Conservation (phyloP, 1,140 invertebrate species). For the Temnothorax longispinosus region DNA sequence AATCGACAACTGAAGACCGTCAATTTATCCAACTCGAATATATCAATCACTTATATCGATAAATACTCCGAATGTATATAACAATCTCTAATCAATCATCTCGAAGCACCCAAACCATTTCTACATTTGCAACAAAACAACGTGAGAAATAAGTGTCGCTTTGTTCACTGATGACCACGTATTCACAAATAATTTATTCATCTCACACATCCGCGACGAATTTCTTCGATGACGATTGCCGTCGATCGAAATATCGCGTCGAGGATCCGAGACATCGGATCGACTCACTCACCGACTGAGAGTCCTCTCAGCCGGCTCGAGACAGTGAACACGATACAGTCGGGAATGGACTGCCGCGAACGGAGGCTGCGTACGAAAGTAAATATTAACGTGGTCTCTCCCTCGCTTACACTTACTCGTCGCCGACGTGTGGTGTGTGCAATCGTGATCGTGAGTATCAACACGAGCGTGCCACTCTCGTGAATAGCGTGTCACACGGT, state of each 20-base stretch:
- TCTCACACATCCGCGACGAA: not conserved
- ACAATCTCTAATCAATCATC: not conserved
- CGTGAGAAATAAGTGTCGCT: not conserved
- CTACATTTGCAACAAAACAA: not conserved
- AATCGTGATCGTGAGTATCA: slow-evolving; percentile 26
- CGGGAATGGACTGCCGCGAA: slow-evolving; percentile 78
- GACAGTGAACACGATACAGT: slow-evolving; percentile 75
- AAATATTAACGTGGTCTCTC: slow-evolving; percentile 80
- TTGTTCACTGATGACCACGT: not conserved
- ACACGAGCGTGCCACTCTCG: slow-evolving; percentile 34
- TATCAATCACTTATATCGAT: not conserved
- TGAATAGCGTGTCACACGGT: slow-evolving; percentile 58
- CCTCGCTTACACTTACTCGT: slow-evolving; percentile 65
- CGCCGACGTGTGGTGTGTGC: slow-evolving; percentile 8
- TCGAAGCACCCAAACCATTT: not conserved
- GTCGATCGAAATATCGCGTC: not conserved
- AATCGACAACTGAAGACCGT: not conserved
- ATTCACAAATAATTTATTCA: slow-evolving; percentile 5
- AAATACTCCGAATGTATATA: not conserved
- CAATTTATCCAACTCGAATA: not conserved
- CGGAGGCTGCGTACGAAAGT: slow-evolving; percentile 79
- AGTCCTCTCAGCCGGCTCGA: slow-evolving; percentile 69
- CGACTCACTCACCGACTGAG: slow-evolving; percentile 19
- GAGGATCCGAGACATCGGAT: slow-evolving; percentile 7
- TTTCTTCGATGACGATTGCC: slow-evolving; percentile 5